Conservation (phyloP, 2,888 invertebrate genomes). For the Platycheirus rosarum region DNA sequence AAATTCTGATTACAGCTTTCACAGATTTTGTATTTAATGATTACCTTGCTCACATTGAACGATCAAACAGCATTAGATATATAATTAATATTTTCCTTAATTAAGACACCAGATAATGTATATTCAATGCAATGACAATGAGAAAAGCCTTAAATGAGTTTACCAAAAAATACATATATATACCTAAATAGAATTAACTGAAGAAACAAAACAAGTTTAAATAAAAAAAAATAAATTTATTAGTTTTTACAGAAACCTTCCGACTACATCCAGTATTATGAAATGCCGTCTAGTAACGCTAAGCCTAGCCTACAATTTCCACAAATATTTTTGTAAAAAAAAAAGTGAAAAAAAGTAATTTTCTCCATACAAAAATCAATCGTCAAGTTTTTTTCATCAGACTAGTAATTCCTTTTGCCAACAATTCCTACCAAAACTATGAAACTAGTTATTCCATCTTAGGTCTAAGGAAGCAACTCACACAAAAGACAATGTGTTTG, state of each 20-base stretch:
- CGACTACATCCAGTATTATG: too few relatives aligned
- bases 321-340: too few relatives aligned
- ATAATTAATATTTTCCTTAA: conserved; percentile 25
- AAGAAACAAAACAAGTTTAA: background rate
- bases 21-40: conserved; percentile 7
- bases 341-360: too few relatives aligned
- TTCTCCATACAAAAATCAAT: background rate
- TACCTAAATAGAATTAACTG: background rate
- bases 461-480: conserved; percentile 44
- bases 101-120: conserved; percentile 24
- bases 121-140: conserved; percentile 23
- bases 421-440: background rate
- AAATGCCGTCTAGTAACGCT: too few relatives aligned
- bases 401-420: background rate
- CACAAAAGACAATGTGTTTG: conserved; percentile 23
- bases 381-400: background rate
- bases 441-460: conserved; percentile 26
- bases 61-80: background rate
- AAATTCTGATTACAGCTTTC: conserved; percentile 16
- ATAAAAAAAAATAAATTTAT: background rate
- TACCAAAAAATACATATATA: background rate
- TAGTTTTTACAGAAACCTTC: too few relatives aligned
- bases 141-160: conserved; percentile 11
- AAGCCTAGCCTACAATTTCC: too few relatives aligned
- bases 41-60: conserved; percentile 22